These are phyloP conservation scores for Megalops atlanticus DNA, from an alignment of 2,113 vertebrate genomes.

Conservation along the genomic window DNA sequence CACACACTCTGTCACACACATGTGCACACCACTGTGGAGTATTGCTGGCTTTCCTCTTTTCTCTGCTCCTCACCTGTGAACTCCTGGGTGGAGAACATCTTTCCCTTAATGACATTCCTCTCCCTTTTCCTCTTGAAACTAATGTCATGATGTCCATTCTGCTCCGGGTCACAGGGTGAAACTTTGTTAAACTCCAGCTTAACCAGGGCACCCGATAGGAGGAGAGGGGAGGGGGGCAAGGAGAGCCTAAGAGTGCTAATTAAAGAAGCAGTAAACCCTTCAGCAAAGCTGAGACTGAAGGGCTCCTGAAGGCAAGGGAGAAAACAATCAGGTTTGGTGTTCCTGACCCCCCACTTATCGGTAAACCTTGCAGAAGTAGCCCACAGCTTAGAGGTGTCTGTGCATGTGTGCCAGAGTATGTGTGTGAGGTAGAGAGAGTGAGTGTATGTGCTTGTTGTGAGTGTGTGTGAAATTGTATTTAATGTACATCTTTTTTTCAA, in stretches of 20 bases:
- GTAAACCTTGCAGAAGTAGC: no score
- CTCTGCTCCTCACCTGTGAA: slow-evolving; percentile 36
- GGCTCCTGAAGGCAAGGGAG: not conserved
- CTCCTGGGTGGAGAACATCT: not conserved
- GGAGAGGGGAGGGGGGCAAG: not conserved
- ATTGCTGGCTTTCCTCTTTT: slow-evolving; percentile 33
- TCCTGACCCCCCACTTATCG: not conserved
- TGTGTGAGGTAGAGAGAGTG: no score
- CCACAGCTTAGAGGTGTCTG: no score
- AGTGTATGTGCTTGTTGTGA: no score
- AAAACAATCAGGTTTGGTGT: not conserved
- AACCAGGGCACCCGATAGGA: not conserved
- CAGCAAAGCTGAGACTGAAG: slow-evolving; percentile 15
- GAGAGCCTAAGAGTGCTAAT: slow-evolving; percentile 12
- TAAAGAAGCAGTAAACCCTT: slow-evolving; percentile 22
- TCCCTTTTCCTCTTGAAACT: not conserved
- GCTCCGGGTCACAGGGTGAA: not conserved
- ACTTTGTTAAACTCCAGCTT: not conserved
- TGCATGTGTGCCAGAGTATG: no score
- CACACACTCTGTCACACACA: slow-evolving; percentile 17
- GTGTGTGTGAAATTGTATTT: no score
- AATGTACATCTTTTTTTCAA: no score
- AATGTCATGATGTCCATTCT: not conserved
- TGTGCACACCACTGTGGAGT: not conserved
- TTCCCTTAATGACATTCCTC: not conserved